Conservation (phyloP, 1,140 invertebrate species). For the Tetramorium alpestre region DNA sequence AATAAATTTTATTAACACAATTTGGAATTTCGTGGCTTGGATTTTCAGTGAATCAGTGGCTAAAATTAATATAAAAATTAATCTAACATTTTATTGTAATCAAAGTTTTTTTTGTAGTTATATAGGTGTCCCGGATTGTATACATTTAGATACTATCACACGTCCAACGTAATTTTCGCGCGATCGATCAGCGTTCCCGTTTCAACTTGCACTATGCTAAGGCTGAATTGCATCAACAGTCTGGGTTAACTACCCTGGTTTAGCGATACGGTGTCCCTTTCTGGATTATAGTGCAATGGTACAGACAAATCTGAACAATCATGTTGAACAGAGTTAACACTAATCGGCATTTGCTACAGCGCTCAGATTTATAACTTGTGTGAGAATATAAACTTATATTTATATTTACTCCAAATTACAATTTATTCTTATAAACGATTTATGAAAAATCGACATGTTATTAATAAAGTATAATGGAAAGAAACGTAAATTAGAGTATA, state of each 20-base stretch:
- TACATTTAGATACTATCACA: slow-evolving; percentile 33
- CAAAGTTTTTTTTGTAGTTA: background rate
- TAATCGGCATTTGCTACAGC: background rate
- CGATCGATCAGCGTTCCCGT: slow-evolving; percentile 42
- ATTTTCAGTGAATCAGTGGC: background rate
- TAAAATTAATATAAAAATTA: background rate
- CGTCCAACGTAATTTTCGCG: slow-evolving; percentile 29
- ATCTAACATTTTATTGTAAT: background rate
- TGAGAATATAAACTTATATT: too few species aligned
- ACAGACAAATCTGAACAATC: background rate
- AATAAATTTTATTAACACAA: background rate
- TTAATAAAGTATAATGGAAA: background rate
- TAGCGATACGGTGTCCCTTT: slow-evolving; percentile 9
- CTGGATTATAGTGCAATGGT: slow-evolving; percentile 5
- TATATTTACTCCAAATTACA: slow-evolving; percentile 7
- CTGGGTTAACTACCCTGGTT: slow-evolving; percentile 10
- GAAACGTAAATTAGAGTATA: background rate
- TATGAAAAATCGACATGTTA: background rate
- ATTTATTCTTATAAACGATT: background rate
- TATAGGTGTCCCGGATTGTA: background rate
- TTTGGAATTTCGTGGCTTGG: background rate
- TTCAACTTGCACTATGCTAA: slow-evolving; percentile 19
- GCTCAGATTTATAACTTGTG: background rate
- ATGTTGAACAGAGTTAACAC: background rate
- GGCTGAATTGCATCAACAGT: slow-evolving; percentile 8